A percentile compares a stretch with the other conserved stretches of the same genome.
phyloP scores from a whole-genome alignment of 1,140 invertebrate species.

The Pseudomyrmex sp. region DNA sequence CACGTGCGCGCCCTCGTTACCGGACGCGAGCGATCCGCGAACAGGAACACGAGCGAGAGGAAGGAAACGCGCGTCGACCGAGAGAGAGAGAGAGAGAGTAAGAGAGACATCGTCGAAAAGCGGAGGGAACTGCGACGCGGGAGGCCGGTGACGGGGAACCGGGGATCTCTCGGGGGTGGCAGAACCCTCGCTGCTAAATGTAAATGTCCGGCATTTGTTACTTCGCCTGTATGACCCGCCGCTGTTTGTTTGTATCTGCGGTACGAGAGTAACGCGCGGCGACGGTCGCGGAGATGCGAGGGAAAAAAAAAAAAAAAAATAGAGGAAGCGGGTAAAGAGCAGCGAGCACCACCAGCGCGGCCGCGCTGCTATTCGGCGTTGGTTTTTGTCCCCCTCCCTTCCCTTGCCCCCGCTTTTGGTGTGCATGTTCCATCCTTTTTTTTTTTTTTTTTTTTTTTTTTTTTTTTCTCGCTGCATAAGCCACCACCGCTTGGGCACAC shows the following conservation, averaged over 20 bases:
- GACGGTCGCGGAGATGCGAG: conserved; percentile 24
- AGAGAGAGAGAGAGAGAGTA: conserved; percentile 13
- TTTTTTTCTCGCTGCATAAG: conserved; percentile 69
- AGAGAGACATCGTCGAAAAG: conserved; percentile 46
- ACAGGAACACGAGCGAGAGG: background rate
- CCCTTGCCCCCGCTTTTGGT: conserved; percentile 27
- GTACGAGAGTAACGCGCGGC: conserved; percentile 61
- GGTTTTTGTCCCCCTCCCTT: conserved; percentile 52
- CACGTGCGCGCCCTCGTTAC: conserved; percentile 68
- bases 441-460: conserved; percentile 73
- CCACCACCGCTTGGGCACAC: conserved; percentile 74
- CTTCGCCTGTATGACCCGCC: conserved; percentile 80
- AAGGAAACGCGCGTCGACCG: conserved; percentile 1
- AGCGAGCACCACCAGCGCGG: conserved; percentile 32
- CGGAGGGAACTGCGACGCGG: conserved; percentile 18
- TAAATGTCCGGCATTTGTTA: conserved; percentile 85
- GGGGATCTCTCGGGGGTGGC: conserved; percentile 37
- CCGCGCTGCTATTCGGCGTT: conserved; percentile 48
- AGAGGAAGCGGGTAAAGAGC: conserved; percentile 58
- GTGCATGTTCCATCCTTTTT: conserved; percentile 50
- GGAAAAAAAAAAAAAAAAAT: conserved; percentile 37
- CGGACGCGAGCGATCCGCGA: conserved; percentile 35
- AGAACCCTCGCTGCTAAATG: conserved; percentile 80
- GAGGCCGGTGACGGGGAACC: conserved; percentile 2
- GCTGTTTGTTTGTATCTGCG: conserved; percentile 81